Evolutionary conservation across 2,888 invertebrate species (phyloP).

Genomic region (Leptothorax acervorum): DNA sequence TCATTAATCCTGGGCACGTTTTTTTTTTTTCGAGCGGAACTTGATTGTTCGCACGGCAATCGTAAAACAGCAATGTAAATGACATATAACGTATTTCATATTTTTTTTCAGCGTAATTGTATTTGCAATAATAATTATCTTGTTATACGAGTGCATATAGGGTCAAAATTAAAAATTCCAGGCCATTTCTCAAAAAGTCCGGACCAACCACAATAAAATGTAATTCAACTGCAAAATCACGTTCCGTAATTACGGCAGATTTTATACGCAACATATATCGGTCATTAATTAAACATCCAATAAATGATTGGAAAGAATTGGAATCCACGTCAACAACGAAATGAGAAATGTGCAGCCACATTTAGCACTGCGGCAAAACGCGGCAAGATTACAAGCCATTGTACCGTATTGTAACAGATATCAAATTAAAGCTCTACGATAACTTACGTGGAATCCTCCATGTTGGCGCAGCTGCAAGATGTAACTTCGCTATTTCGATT

Average conservation of each 20-base stretch:
- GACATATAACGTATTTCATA: neutral
- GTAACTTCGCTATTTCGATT: slow-evolving; percentile 32
- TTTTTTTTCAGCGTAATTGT: slow-evolving; percentile 15
- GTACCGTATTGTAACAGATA: slow-evolving; percentile 35
- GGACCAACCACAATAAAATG: neutral
- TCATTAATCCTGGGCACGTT: slow-evolving; percentile 37
- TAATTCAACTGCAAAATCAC: slow-evolving; percentile 28
- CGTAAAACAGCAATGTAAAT: neutral
- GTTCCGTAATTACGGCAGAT: slow-evolving; percentile 14
- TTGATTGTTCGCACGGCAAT: slow-evolving; percentile 5
- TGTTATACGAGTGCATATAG: neutral
- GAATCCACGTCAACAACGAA: slow-evolving; percentile 7
- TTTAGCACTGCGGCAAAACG: slow-evolving; percentile 31
- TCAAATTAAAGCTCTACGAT: slow-evolving; percentile 41
- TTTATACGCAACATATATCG: neutral
- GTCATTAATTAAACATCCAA: slow-evolving; percentile 9
- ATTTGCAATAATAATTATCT: slow-evolving; percentile 37
- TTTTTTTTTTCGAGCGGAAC: neutral
- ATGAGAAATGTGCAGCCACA: slow-evolving; percentile 28
- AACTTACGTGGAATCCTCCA: slow-evolving; percentile 25
- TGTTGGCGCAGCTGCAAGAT: slow-evolving; percentile 15
- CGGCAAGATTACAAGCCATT: slow-evolving; percentile 30
- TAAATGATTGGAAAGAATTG: slow-evolving; percentile 25
- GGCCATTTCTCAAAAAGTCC: slow-evolving; percentile 1
- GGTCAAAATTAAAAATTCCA: slow-evolving; percentile 21